A percentile compares a stretch with the other conserved stretches of the same genome.
Conservation (phyloP, 2,113 vertebrate genomes). For the Parus major region DNA sequence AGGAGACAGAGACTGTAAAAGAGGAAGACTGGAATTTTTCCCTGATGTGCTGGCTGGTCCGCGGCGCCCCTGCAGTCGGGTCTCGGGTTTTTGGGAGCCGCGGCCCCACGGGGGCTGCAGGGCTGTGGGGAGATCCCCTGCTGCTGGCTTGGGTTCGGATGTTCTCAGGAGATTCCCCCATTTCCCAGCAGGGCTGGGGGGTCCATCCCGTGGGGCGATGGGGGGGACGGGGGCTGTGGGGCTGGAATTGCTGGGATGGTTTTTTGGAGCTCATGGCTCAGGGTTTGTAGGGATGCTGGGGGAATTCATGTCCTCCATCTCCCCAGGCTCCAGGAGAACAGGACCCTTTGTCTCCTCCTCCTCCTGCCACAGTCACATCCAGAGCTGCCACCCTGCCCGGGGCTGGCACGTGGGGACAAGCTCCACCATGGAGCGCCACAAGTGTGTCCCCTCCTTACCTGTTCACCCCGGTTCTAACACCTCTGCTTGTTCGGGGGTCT, state of each 20-base stretch:
- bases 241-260: background rate
- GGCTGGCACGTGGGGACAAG: background rate
- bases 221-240: rapidly evolving
- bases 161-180: background rate
- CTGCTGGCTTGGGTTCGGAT: background rate
- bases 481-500: background rate
- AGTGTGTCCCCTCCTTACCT: background rate
- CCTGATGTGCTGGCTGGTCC: constrained; percentile 54
- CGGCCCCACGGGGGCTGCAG: background rate
- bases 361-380: background rate
- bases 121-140: background rate
- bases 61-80: background rate
- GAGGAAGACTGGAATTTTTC: constrained; percentile 84
- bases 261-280: rapidly evolving
- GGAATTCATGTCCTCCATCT: background rate
- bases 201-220: rapidly evolving
- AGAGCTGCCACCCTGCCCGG: background rate
- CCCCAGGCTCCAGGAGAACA: background rate
- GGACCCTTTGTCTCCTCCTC: background rate
- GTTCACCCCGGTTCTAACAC: background rate
- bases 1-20: constrained; percentile 64
- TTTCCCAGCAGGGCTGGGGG: background rate
- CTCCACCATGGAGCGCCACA: rapidly evolving
- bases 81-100: background rate
- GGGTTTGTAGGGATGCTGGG: background rate